These are phyloP conservation scores for Ephydatia muelleri DNA, from an alignment of 37 sponge, comb jelly and placozoan genomes.

Conservation along the genomic window DNA sequence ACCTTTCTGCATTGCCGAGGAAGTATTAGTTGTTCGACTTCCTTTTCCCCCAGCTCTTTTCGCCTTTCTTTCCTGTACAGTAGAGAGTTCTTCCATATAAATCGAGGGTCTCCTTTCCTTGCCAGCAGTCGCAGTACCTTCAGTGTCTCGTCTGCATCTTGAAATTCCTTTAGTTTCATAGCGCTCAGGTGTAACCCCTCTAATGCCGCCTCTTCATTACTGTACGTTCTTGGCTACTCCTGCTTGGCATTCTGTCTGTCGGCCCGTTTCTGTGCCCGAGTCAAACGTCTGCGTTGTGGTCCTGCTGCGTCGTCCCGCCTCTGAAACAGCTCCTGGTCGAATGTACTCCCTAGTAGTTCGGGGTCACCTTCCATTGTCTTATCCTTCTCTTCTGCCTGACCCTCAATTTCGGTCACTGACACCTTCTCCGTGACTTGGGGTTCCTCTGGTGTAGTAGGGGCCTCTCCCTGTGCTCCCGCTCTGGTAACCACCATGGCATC, in stretches of 20 bases:
- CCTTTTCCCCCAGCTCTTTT: not conserved
- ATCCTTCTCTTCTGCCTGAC: too few relatives aligned
- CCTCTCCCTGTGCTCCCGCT: too few relatives aligned
- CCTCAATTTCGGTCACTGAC: too few relatives aligned
- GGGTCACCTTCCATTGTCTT: too few relatives aligned
- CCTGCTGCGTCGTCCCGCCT: not conserved
- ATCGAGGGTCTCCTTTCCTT: not conserved
- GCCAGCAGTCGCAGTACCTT: not conserved
- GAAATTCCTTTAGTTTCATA: not conserved
- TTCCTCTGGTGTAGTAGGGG: too few relatives aligned
- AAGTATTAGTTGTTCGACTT: slow-evolving; percentile 20
- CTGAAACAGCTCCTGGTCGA: not conserved
- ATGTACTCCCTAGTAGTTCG: not conserved
- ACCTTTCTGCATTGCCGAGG: not conserved
- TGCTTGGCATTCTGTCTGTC: too few relatives aligned
- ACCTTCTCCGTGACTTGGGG: too few relatives aligned
- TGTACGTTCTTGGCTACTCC: not conserved
- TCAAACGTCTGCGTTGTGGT: not conserved
- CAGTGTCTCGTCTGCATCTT: not conserved
- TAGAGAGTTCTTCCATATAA: not conserved
- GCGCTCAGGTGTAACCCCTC: not conserved
- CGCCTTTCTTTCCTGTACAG: not conserved
- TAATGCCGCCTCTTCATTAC: not conserved
- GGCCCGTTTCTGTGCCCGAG: not conserved
- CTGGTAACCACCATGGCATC: too few relatives aligned